Conservation (phyloP, 2,888 invertebrate species). For the Conistra vaccinii region DNA sequence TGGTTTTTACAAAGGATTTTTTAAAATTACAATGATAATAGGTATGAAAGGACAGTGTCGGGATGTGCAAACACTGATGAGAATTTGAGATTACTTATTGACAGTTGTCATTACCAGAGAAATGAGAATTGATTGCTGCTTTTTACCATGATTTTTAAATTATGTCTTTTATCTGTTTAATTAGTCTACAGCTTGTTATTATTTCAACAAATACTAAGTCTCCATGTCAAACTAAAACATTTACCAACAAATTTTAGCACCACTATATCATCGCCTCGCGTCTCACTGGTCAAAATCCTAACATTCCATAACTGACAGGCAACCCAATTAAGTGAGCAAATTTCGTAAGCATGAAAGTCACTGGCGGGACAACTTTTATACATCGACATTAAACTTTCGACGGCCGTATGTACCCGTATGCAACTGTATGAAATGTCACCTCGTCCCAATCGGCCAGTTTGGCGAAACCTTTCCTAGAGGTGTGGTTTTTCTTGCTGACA, state of each 20-base stretch:
- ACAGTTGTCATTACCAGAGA: background rate
- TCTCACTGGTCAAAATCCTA: conserved; percentile 46
- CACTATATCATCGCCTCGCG: conserved; percentile 42
- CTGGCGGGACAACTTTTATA: conserved; percentile 79
- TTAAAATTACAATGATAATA: too few relatives aligned
- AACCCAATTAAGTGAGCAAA: conserved; percentile 75
- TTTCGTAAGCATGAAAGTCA: conserved; percentile 82
- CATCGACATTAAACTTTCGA: conserved; percentile 73
- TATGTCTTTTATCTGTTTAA: too few relatives aligned
- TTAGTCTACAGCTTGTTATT: background rate
- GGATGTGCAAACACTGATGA: background rate
- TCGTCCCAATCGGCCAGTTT: conserved; percentile 33
- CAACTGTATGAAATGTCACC: conserved; percentile 60
- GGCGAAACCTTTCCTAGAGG: conserved; percentile 50
- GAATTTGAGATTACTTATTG: background rate
- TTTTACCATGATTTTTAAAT: too few relatives aligned
- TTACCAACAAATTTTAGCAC: background rate
- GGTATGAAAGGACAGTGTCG: too few relatives aligned
- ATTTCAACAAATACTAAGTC: background rate
- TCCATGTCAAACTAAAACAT: background rate
- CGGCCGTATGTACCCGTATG: conserved; percentile 37
- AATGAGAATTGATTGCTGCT: too few relatives aligned
- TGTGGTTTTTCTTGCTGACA: conserved; percentile 10
- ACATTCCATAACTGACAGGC: conserved; percentile 71
- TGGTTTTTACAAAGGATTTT: too few relatives aligned